Conservation (phyloP, 2,888 invertebrate species). For the Nysson spinosus region DNA sequence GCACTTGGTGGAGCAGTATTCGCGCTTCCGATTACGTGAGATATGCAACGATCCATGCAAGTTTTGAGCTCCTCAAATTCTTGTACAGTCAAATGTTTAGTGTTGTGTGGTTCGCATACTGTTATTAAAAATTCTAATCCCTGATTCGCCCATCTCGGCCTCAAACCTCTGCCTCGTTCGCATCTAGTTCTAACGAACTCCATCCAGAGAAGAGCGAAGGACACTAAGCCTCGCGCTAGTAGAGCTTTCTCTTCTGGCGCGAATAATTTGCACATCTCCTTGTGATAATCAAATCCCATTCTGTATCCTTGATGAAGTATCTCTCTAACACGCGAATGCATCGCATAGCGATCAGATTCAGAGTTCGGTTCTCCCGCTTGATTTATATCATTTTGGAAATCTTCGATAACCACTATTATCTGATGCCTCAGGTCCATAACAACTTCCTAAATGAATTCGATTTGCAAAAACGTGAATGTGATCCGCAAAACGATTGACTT, state of each 20-base stretch:
- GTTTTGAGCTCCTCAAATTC: constrained; percentile 89
- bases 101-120: constrained; percentile 91
- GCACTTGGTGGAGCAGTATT: constrained; percentile 54
- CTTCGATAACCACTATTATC: constrained; percentile 80
- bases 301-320: constrained; percentile 92
- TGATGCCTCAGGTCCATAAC: constrained; percentile 80
- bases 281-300: constrained; percentile 93
- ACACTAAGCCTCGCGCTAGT: constrained; percentile 82
- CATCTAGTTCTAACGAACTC: constrained; percentile 90
- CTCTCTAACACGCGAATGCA: constrained; percentile 84
- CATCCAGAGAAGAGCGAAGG: constrained; percentile 92
- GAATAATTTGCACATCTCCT: constrained; percentile 85
- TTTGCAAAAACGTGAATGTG: too few relatives aligned
- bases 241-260: constrained; percentile 74
- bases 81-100: constrained; percentile 85
- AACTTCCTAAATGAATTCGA: constrained; percentile 79
- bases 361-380: constrained; percentile 79
- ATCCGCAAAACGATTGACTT: too few relatives aligned
- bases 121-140: constrained; percentile 92
- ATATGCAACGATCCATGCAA: constrained; percentile 90
- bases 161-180: constrained; percentile 88
- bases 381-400: constrained; percentile 80
- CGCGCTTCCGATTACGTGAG: constrained; percentile 89
- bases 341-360: constrained; percentile 81
- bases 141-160: constrained; percentile 93